phyloP scores from a whole-genome alignment of 1,140 invertebrate genomes.

The Samia ricini region DNA sequence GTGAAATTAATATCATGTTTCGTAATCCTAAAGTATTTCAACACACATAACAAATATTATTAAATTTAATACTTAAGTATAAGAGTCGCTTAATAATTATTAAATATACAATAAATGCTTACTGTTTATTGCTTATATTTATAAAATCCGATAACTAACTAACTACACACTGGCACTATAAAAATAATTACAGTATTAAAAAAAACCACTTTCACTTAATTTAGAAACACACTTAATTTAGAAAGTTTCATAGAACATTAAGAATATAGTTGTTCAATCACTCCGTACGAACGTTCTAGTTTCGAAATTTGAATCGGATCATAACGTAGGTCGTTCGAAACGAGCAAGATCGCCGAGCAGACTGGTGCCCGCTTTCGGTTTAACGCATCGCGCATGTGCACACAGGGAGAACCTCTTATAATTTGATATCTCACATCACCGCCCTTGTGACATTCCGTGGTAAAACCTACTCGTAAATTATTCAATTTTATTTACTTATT shows the following conservation, averaged over 20 bases:
- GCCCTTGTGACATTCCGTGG: slow-evolving; percentile 63
- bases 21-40: too few species aligned
- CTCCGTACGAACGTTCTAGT: slow-evolving; percentile 31
- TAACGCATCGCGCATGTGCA: slow-evolving; percentile 54
- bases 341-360: slow-evolving; percentile 48
- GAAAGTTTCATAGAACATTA: neutral
- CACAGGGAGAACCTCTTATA: slow-evolving; percentile 55
- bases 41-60: too few species aligned
- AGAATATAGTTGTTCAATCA: neutral
- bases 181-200: neutral
- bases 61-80: too few species aligned
- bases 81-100: too few species aligned
- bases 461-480: slow-evolving; percentile 63
- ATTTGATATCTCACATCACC: slow-evolving; percentile 72
- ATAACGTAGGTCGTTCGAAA: slow-evolving; percentile 53
- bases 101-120: neutral
- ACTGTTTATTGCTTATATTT: neutral
- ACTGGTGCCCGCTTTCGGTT: slow-evolving; percentile 50
- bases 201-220: neutral
- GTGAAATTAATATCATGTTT: too few species aligned
- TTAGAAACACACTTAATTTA: neutral
- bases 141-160: neutral
- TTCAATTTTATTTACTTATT: slow-evolving; percentile 66
- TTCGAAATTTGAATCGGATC: slow-evolving; percentile 40
- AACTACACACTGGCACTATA: neutral